phyloP scores from a whole-genome alignment of 1,140 invertebrate genomes.

The Sycophaga agraensis region DNA sequence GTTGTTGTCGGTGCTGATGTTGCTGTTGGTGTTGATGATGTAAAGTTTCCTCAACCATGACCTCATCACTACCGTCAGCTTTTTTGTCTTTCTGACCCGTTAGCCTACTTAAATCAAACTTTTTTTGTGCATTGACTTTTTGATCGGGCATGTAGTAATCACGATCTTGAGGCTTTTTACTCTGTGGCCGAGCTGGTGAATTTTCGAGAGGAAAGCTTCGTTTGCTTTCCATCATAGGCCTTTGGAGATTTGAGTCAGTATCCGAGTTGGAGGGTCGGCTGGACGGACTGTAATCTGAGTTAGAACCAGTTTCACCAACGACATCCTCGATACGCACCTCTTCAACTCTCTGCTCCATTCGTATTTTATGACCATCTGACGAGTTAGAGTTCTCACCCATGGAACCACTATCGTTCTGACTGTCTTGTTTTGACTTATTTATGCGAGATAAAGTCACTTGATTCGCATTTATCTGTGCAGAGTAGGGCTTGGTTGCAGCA shows the following conservation, averaged over 20 bases:
- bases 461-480: conserved; percentile 46
- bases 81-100: conserved; percentile 35
- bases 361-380: conserved; percentile 47
- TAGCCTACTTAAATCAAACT: conserved; percentile 33
- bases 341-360: conserved; percentile 52
- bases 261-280: conserved; percentile 43
- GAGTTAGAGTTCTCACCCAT: conserved; percentile 55
- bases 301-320: conserved; percentile 48
- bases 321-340: conserved; percentile 54
- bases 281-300: conserved; percentile 46
- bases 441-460: conserved; percentile 50
- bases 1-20: conserved; percentile 37
- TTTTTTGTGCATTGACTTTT: not conserved
- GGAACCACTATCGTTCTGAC: conserved; percentile 45
- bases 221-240: conserved; percentile 7
- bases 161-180: conserved; percentile 1
- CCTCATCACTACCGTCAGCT: conserved; percentile 36
- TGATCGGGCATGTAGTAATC: conserved; percentile 6
- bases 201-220: conserved; percentile 12
- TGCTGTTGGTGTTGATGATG: conserved; percentile 42
- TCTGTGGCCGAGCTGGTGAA: not conserved
- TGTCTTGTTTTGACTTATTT: conserved; percentile 48
- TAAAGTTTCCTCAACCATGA: conserved; percentile 42
- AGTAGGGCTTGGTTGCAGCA: conserved; percentile 47
- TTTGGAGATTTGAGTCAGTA: conserved; percentile 29